Percentiles rank a stretch among this genome's conserved stretches.
phyloP scores from a whole-genome alignment of 2,888 invertebrate species.

The Tipula confusa region DNA sequence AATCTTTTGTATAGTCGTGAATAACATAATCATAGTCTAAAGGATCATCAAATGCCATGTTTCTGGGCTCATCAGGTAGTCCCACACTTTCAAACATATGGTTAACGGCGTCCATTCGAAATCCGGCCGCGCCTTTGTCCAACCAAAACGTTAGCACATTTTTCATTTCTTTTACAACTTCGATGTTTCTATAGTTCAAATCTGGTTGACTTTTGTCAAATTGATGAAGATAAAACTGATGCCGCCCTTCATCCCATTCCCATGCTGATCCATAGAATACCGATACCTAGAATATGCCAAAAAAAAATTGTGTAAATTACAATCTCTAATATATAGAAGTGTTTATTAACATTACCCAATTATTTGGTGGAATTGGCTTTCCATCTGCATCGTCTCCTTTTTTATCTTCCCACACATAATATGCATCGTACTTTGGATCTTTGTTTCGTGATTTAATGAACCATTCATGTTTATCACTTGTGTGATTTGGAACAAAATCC shows the following conservation, averaged over 20 bases:
- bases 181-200: slow-evolving; percentile 68
- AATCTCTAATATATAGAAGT: slow-evolving; percentile 7
- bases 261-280: slow-evolving; percentile 64
- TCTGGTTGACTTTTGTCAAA: slow-evolving; percentile 66
- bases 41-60: slow-evolving; percentile 42
- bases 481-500: slow-evolving; percentile 72
- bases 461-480: slow-evolving; percentile 80
- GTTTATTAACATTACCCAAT: slow-evolving; percentile 59
- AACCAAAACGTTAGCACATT: slow-evolving; percentile 66
- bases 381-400: slow-evolving; percentile 43
- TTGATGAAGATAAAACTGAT: slow-evolving; percentile 67
- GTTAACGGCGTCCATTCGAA: slow-evolving; percentile 64
- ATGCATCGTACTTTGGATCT: slow-evolving; percentile 63
- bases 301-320: neutral
- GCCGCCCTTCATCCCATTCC: slow-evolving; percentile 59
- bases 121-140: slow-evolving; percentile 70
- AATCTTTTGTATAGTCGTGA: slow-evolving; percentile 61
- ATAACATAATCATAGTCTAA: slow-evolving; percentile 52
- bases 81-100: slow-evolving; percentile 55
- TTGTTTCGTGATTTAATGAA: slow-evolving; percentile 66
- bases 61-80: slow-evolving; percentile 53
- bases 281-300: slow-evolving; percentile 41
- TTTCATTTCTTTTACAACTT: slow-evolving; percentile 62
- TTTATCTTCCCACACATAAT: slow-evolving; percentile 70
- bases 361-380: slow-evolving; percentile 58